phyloP scores from a whole-genome alignment of 2,888 invertebrate genomes.

The Oxytorus armatus region DNA sequence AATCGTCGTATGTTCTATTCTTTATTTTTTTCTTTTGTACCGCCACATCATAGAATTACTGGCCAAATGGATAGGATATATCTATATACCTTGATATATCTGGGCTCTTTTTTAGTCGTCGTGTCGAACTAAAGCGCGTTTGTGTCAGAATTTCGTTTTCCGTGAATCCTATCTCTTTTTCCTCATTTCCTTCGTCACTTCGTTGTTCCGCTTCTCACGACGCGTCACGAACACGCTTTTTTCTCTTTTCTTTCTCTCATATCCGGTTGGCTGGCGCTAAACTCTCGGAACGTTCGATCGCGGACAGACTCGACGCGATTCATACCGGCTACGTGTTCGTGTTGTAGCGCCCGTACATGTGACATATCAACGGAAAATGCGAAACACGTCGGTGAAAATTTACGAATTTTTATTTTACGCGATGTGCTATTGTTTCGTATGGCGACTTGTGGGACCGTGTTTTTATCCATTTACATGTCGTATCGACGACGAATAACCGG shows the following conservation, averaged over 20 bases:
- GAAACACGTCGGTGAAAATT: background rate
- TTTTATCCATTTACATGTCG: no score
- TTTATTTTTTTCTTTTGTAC: slow-evolving; percentile 11
- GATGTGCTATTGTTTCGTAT: background rate
- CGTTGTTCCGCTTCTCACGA: slow-evolving; percentile 2
- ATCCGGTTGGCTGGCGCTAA: slow-evolving; percentile 36
- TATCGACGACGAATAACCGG: no score
- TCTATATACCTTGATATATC: slow-evolving; percentile 25
- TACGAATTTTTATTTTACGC: background rate
- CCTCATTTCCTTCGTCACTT: slow-evolving; percentile 25
- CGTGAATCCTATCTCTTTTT: slow-evolving; percentile 3
- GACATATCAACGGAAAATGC: background rate
- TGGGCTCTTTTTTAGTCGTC: background rate
- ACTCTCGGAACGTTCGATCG: slow-evolving; percentile 39
- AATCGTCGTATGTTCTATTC: background rate
- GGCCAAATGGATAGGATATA: slow-evolving; percentile 4
- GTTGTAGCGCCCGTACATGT: background rate
- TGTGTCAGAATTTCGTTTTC: slow-evolving; percentile 34
- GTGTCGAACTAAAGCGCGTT: slow-evolving; percentile 10
- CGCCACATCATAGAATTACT: background rate
- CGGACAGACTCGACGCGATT: background rate
- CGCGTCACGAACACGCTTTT: slow-evolving; percentile 26
- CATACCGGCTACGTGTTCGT: background rate
- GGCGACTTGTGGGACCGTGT: no score
- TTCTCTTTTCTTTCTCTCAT: slow-evolving; percentile 53